Base-by-base conservation (phyloP, 1,140 invertebrate genomes). In the Drosophila subpulchrella region DNA sequence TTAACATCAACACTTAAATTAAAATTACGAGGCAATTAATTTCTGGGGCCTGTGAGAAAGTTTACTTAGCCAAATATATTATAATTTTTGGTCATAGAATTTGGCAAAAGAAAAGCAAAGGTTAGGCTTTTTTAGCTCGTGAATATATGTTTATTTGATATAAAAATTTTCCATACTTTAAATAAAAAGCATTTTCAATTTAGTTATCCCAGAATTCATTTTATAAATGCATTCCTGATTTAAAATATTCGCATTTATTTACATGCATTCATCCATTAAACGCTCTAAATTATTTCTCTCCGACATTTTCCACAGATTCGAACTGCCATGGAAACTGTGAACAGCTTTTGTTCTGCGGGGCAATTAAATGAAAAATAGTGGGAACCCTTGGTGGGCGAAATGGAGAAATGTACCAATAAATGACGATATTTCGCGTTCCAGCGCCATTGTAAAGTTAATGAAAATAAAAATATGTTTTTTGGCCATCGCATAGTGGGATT, bases 401-500 rank as follows among this genome's bases (percentile, higher is more conserved):
- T 27, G 20, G 12, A 32, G 4, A 58, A 67, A 30, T 67, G 12
- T 32, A n/a, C n/a, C 63, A 56, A 70, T 68, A 56, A 68, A 56
- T 41, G 62, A 15, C 34, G 34, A 41, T 47, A 70, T 68, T 56
- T 71, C 15, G 44, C 41, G 3, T 20, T 60, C 6, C 34, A 3
- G 24, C 6, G 67, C 10, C 6, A 47, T 51, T 12, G 6, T 30
- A 60, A 61, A 44, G 68, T 58, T 42, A 48, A 67, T 56, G 55
- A 67, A 71, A 50, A 41, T 27, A 36, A 72, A 74, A 73, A 42
- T 47, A 36, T 36, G 50, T 55, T 61, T 55, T 41, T n/a, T n/a
- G 30, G 50, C 1, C 32, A 10, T 1, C 7, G 32, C 8, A 34
- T 10, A 34, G 32, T 34, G 32, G 32, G 8, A 34, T 34, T 1